Base-by-base conservation (phyloP, 1,140 invertebrate genomes). In the Lamellibrachia luymesi region DNA sequence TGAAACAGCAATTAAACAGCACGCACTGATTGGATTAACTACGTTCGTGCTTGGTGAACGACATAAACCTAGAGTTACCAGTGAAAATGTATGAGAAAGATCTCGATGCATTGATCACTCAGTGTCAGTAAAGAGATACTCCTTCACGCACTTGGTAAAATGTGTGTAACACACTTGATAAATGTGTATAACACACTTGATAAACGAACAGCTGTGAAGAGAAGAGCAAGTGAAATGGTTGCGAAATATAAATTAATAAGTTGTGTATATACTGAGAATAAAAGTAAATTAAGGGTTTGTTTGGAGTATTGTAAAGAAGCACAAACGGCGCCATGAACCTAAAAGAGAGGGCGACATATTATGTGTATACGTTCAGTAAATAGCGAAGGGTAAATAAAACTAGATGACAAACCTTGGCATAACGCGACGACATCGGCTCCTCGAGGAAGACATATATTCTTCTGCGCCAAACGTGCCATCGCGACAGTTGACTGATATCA, bases 371-470 rank as follows among this genome's bases (percentile, higher is more conserved):
- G 4, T 10, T 17, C 17, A 22, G 17, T 22, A 80, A 22, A 80
- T 2, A 17, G 64, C 64, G 64, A 80, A 80, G 13, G 0, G 4
- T 2, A 38, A 38, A 80, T 10, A 80, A 80, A 80, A 80, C 64
- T 10, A 80, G 17, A 80, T 22, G 5, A 93, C 92, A 51, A 49
- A 93, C 92, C 64, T 93, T 38, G n/a, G 92, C 92, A 2, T n/a
- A 7, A 52, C 49, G 56, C 6, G 92, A 93, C 52, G 92, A 93
- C 92, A 93, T 93, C 8, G 92, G 92, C 89, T 93, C 92, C 64
- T 93, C 92, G 38, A 93, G 51, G 92, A 93, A 93, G 80, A 93
- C 64, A 49, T 50, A 93, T 38, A 93, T 90, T 49, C 89, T 93
- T 50, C 49, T 90, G 10, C 64, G 51, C 52, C 51, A 93, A 25